These are phyloP conservation scores for Neogobius melanostomus DNA, from an alignment of 2,113 vertebrate genomes.

Conservation along the genomic window DNA sequence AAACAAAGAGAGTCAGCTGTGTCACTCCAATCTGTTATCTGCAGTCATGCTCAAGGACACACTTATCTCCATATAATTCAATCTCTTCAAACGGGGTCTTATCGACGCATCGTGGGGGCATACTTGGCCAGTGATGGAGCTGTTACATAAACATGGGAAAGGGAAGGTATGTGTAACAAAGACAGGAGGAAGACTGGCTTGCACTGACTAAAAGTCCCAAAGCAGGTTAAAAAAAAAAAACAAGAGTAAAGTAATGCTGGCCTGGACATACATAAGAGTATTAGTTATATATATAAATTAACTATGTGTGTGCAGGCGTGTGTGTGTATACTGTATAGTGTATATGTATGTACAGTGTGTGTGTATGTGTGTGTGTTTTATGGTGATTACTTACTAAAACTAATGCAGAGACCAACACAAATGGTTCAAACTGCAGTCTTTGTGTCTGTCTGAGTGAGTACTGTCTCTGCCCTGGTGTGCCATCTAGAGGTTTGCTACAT, in stretches of 20 bases:
- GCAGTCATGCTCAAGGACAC: constrained; percentile 77
- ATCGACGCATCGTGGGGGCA: constrained; percentile 64
- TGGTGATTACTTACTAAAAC: constrained; percentile 3
- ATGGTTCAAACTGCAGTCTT: constrained; percentile 31
- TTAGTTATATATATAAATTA: no score
- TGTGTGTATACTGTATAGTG: no score
- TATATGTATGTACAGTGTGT: no score
- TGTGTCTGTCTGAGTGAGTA: constrained; percentile 13
- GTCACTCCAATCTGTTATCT: constrained; percentile 79
- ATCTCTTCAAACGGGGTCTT: constrained; percentile 73
- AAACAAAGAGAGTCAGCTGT: constrained; percentile 79
- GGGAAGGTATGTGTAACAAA: constrained; percentile 20
- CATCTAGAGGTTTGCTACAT: constrained; percentile 72
- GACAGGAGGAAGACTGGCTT: no score
- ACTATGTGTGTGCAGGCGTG: no score
- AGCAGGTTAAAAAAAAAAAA: no score
- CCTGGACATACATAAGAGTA: no score
- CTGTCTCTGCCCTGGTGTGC: constrained; percentile 73
- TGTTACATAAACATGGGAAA: constrained; percentile 70
- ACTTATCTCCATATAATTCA: constrained; percentile 80
- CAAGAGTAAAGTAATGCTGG: no score
- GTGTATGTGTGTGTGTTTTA: no score
- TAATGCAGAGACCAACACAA: constrained; percentile 41
- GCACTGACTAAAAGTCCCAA: no score
- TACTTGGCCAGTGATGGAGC: constrained; percentile 64